Conservation (phyloP, 2,888 invertebrate species). For the Oscheius sp. region DNA sequence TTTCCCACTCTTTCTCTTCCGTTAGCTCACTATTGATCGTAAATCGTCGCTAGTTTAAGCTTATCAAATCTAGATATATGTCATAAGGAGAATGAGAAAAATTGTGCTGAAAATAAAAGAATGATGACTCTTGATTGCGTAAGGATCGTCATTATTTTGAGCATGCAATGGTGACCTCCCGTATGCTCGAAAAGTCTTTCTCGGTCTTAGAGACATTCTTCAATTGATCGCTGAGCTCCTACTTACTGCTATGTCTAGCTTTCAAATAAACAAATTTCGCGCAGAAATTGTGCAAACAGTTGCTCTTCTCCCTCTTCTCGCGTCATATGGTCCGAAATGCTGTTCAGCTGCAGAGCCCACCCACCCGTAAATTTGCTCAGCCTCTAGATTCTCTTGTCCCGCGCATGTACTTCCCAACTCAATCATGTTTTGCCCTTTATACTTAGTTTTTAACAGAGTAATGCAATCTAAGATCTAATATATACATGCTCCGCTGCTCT, state of each 20-base stretch:
- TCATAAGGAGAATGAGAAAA: too few species aligned
- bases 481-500: not conserved
- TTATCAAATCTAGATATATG: too few species aligned
- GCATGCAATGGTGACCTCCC: too few species aligned
- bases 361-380: slow-evolving; percentile 22
- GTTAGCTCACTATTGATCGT: not conserved
- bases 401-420: slow-evolving; percentile 20
- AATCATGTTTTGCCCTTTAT: slow-evolving; percentile 13
- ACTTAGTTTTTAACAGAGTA: slow-evolving; percentile 1
- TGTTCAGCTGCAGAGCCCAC: slow-evolving; percentile 26
- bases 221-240: too few species aligned
- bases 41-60: too few species aligned
- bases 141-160: too few species aligned
- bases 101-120: too few species aligned
- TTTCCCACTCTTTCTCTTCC: not conserved
- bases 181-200: too few species aligned
- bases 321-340: slow-evolving; percentile 22
- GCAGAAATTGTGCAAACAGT: slow-evolving; percentile 26
- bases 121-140: too few species aligned
- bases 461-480: slow-evolving; percentile 8
- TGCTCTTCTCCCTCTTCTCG: slow-evolving; percentile 23
- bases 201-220: too few species aligned
- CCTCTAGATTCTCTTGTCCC: slow-evolving; percentile 4
- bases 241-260: slow-evolving; percentile 19
- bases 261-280: slow-evolving; percentile 15